These are phyloP conservation scores for Mythimna vitellina DNA, from an alignment of 2,888 invertebrate genomes.

Conservation along the genomic window DNA sequence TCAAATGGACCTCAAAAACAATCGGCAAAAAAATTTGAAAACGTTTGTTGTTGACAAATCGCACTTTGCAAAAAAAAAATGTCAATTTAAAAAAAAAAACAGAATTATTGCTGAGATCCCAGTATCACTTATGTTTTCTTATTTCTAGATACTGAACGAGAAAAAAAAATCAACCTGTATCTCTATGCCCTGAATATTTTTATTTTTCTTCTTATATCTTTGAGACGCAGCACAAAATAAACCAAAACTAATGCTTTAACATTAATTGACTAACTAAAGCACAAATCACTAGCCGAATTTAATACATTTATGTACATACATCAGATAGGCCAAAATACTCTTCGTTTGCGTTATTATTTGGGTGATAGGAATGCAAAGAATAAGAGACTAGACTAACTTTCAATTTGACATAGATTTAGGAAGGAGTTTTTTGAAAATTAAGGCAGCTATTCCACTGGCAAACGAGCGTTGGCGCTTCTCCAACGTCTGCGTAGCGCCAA, in stretches of 20 bases:
- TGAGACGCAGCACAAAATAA: background rate
- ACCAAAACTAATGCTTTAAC: conserved; percentile 10
- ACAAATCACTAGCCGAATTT: conserved; percentile 62
- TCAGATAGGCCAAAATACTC: conserved; percentile 53
- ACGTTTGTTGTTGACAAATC: no score
- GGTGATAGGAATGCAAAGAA: conserved; percentile 47
- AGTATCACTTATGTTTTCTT: background rate
- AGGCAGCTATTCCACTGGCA: no score
- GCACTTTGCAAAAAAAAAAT: no score
- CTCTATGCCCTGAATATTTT: background rate
- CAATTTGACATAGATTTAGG: conserved; percentile 15
- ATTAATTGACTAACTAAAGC: conserved; percentile 37
- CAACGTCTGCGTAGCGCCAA: no score
- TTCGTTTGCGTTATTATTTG: conserved; percentile 4
- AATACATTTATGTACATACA: conserved; percentile 49
- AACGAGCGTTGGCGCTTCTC: no score
- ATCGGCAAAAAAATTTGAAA: no score
- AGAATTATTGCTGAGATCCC: background rate
- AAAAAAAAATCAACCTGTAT: background rate
- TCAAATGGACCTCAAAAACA: no score
- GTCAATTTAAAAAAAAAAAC: no score
- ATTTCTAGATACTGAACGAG: background rate
- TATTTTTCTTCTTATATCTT: conserved; percentile 1
- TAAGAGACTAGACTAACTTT: conserved; percentile 49
- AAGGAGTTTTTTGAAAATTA: conserved; percentile 2